Base-by-base conservation (phyloP, 2,888 invertebrate species). In the Hedychridium roseum region DNA sequence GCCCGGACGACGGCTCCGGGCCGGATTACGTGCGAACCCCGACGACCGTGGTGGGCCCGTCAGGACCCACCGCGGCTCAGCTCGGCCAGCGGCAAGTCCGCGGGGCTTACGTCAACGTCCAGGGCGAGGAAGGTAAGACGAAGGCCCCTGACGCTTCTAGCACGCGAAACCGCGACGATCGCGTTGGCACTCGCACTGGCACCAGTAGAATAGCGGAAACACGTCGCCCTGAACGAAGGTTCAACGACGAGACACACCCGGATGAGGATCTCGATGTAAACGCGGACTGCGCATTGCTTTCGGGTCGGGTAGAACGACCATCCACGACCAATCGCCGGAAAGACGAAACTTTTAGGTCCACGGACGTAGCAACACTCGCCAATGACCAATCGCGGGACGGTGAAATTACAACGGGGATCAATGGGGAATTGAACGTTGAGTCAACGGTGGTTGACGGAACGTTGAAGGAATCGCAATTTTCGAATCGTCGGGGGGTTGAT, bases 81-180 rank as follows among this genome's bases (percentile, higher is more conserved):
- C n/a, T n/a, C n/a, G n/a, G n/a, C n/a, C n/a, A n/a, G 70, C 79
- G 69, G 70, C 80, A 73, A 60, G 64, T 76, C 21, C 79, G 81
- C 57, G 88, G 88, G 61, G 88, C 88, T 59, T 88, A 88, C 80
- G 88, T 88, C 76, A 86, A 88, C 82, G 85, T 89, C 73, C 87
- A 88, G 31, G 86, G 86, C 80, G 84, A 83, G 79, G 85, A 86
- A 88, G 88, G 88, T 88, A 88, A 88, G 88, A 81, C 66, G 53
- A 61, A 68, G 65, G 65, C 65, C 57, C n/a, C n/a, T n/a, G n/a
- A n/a, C n/a, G 54, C 30, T 51, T 57, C 50, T 48, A 50, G 51
- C 40, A 53, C 59, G 44, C n/a, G n/a, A n/a, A 63, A 56, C 56
- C 43, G 50, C 48, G 64, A 67, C 41, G 54, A 59, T 42, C 57